Evolutionary conservation across 2,888 invertebrate species (phyloP), one percentile per base, ranked within the genome.

Genomic region (Luperina nickerlii): DNA sequence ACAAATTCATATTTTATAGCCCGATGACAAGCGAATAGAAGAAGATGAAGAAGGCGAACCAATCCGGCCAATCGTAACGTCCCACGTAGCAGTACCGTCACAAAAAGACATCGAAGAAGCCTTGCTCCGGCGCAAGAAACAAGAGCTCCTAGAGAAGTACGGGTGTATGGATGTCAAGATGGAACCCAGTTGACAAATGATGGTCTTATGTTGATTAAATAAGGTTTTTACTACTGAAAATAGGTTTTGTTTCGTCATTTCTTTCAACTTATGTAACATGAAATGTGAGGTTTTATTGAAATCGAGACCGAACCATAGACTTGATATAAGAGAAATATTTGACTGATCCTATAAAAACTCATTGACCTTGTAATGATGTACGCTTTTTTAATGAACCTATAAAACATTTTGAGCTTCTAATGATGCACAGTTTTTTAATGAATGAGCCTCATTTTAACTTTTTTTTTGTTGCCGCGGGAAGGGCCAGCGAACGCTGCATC

Each of bases 61-160:
- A 0, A 87, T 85, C 18, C 89, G 89, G 13, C 78, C 89, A 5
- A 79, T 89, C 62, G 91, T 93, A 45, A 94, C 95, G 63, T 94
- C 96, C 2, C 99, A 99, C 94, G 99, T 99, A 69, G 98, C 99
- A 13, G 99, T 99, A 57, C 99, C 99, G 0, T 98, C 99, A 24
- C 99, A 99, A 94, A 98, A 98, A 94, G 99, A 99, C 94, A 98
- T 99, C 84, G 99, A 99, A 93, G 98, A 98, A 91, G 99, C 99
- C 0, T 96, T 99, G 78, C 97, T 99, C 0, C 97, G 98, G 86
- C 98, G 99, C 91, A 99, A 99, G 94, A 99, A 99, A 94, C 98
- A 98, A 93, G 99, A 99, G 94, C 96, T 99, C 66, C 94, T 99
- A 81, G 98, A 98, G 89, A 98, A 98, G 95, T 99, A 99, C 94